Evolutionary conservation across 2,888 invertebrate genomes (phyloP), one percentile per base, ranked within the genome.

Genomic region (Andrena praecox): DNA sequence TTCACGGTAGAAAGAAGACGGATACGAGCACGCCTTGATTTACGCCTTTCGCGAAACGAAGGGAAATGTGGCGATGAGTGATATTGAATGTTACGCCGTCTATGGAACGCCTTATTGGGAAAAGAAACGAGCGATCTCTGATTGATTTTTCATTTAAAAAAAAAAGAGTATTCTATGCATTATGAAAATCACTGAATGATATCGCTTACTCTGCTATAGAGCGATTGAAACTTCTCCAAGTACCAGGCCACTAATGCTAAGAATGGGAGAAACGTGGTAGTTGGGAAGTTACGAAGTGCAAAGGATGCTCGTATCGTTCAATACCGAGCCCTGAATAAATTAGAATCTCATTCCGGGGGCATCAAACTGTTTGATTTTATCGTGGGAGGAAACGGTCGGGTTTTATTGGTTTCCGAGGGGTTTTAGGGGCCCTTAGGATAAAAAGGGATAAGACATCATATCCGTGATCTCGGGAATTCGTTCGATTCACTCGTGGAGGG

Each of bases 371-470:
- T 72, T 64, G 82, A 64, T 80, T 82, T 80, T 77, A 64, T 68
- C 64, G 71, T 48, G 63, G 80, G 66, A 76, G 56, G 60, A 48
- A 77, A 62, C 66, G 24, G 71, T 12, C 33, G 66, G 35, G 59
- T 80, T 76, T 87, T 77, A 87, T 78, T 82, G 75, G 42, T 67
- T 82, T 80, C 59, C 64, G 42, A 69, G 69, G 35, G 35, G 60
- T 59, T 56, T 74, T 56, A 24, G 42, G 60, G 50, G 68, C 59
- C 77, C 77, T 78, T 64, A 50, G 73, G 68, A 60, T 72, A 68
- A 81, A 75, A 80, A 75, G 67, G 78, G 79, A 80, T 70, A 75
- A 80, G 82, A 71, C 63, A 77, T 75, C 76, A 72, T 76, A 80
- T 80, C 66, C 42, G 33, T 50, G 67, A 78, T 62, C 76, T 67